Conservation (phyloP, 2,888 invertebrate species). For the Corythucha ciliata region DNA sequence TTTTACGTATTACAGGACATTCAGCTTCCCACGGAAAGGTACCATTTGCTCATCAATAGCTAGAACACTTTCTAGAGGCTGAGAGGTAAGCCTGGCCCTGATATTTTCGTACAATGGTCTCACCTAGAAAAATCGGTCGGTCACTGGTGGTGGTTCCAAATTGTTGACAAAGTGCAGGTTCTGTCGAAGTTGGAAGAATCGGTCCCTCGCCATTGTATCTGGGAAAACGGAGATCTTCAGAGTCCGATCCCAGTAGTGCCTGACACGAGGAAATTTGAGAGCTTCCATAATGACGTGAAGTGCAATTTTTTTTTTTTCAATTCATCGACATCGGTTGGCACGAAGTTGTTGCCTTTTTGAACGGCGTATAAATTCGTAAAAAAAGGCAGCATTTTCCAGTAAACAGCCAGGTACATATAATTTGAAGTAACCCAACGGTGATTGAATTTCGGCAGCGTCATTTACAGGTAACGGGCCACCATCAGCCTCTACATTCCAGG, state of each 20-base stretch:
- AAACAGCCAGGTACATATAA: no score
- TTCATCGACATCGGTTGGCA: no score
- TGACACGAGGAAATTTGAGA: not conserved
- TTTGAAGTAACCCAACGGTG: no score
- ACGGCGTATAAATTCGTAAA: constrained; percentile 1
- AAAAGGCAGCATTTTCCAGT: no score
- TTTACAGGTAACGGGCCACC: no score
- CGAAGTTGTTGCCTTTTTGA: no score
- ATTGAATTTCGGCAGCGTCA: no score
- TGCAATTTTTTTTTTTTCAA: not conserved
- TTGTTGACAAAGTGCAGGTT: not conserved
- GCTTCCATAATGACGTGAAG: not conserved
- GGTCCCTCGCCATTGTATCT: not conserved
- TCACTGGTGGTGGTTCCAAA: not conserved
- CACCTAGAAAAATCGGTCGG: constrained; percentile 13
- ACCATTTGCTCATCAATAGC: constrained; percentile 12
- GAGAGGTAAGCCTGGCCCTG: not conserved
- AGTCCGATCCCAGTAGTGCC: not conserved
- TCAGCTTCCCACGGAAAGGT: constrained; percentile 8
- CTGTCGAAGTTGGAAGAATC: not conserved
- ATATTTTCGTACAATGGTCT: constrained; percentile 17
- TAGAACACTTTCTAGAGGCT: constrained; percentile 1
- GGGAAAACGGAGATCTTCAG: not conserved
- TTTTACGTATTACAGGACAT: constrained; percentile 5
- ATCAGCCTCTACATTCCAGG: no score